Evolutionary conservation across 1,140 invertebrate species (phyloP), one percentile per base, ranked within the genome.

Genomic region (Leptinotarsa undecemlineata): DNA sequence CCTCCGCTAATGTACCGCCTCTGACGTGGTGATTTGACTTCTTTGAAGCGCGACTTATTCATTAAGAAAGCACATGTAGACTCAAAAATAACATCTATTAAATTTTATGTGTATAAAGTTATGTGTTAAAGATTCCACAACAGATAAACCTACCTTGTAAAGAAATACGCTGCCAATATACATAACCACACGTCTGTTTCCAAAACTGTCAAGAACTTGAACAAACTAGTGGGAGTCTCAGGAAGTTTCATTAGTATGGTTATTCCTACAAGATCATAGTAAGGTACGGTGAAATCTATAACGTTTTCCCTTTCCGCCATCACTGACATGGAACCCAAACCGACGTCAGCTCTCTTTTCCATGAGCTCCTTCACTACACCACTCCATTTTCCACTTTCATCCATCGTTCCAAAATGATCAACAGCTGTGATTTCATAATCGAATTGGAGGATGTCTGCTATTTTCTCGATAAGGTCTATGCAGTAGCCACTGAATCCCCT

Each of bases 151-250:
- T 82, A 92, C 92, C 91, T 95, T 6, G 96, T 98, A 82, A 97
- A 95, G 82, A 98, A 94, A 84, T 98, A 99, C 0, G 97, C 96
- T 0, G 92, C 96, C 67, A 99, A 87, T 81, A 99, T 98, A 80
- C 96, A 98, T 8, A 96, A 88, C 98, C 98, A 99, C 1, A 99
- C 98, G 78, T 96, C 93, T 75, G 93, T 93, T 84, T 99, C 97
- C 71, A 99, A 86, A 5, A 99, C 98, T 1, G 96, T 98, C 23
- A 99, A 89, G 84, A 99, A 99, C 87, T 98, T 98, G 85, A 99
- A 98, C 5, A 99, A 87, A 0, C 96, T 97, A 8, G 94, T 96
- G 42, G 91, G 90, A 0, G 89, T 88, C 79, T 92, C 91, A 0
- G 93, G 91, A 80, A 94, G 90, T 80, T 92, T 92, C 93, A 96